Evolutionary conservation across 2,113 vertebrate genomes (phyloP).

Genomic region (Stomatorhinus ivindoensis): DNA sequence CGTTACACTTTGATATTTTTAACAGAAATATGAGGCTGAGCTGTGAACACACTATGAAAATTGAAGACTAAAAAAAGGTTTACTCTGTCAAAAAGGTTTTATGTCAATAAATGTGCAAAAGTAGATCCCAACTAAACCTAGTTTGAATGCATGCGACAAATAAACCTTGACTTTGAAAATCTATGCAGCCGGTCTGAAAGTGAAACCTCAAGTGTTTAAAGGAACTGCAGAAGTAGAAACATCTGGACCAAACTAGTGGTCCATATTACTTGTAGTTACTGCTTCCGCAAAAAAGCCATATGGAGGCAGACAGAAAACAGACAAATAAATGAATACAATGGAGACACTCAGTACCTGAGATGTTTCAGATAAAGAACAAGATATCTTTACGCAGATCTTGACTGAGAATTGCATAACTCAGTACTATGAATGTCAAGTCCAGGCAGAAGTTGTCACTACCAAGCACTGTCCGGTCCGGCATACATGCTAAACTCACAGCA

Average conservation of each 20-base stretch:
- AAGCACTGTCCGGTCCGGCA: neutral
- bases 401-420: neutral
- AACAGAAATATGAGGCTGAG: neutral
- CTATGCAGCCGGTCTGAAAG: neutral
- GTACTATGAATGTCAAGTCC: neutral
- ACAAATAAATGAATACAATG: neutral
- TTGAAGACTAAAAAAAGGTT: neutral
- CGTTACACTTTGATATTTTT: neutral
- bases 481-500: neutral
- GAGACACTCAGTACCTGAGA: neutral
- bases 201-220: neutral
- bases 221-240: neutral
- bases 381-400: neutral
- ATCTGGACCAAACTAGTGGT: neutral
- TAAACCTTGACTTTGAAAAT: neutral
- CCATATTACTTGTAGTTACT: neutral
- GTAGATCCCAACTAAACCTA: too few relatives aligned
- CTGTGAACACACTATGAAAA: neutral
- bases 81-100: too few relatives aligned
- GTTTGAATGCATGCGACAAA: neutral
- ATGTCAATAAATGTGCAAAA: neutral
- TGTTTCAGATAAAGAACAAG: neutral
- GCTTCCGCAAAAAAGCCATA: neutral
- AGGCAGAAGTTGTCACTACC: neutral
- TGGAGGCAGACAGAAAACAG: slow-evolving; percentile 24